Percentiles rank a stretch among this genome's conserved stretches.
These are phyloP conservation scores for Lepisosteus osseus DNA, from an alignment of 2,113 vertebrate species.

Conservation along the genomic window DNA sequence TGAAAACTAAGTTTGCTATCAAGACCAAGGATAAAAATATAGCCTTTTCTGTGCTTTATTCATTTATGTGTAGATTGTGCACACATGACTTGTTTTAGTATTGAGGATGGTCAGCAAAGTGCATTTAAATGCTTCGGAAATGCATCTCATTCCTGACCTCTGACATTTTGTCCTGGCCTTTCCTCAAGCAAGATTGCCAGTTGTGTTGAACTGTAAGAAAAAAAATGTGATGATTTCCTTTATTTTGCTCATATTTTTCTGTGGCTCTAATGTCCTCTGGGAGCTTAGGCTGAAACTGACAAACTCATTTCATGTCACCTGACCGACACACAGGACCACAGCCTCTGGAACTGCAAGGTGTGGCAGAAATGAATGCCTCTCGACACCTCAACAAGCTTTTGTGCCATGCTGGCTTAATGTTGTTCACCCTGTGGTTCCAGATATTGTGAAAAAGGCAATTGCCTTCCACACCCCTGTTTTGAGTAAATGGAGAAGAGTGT, in stretches of 20 bases:
- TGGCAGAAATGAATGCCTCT: slow-evolving; percentile 67
- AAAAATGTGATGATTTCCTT: slow-evolving; percentile 58
- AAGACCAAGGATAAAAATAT: no score
- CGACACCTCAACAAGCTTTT: slow-evolving; percentile 53
- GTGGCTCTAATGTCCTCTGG: slow-evolving; percentile 71
- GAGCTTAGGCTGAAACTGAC: slow-evolving; percentile 54
- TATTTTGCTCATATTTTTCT: slow-evolving; percentile 69
- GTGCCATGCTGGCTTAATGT: slow-evolving; percentile 59
- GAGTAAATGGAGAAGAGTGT: slow-evolving; percentile 40
- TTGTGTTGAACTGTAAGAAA: slow-evolving; percentile 66
- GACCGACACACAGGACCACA: slow-evolving; percentile 60
- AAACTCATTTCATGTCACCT: slow-evolving; percentile 46
- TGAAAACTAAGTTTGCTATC: no score
- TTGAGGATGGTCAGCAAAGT: no score
- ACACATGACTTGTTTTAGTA: no score
- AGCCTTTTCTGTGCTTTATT: no score
- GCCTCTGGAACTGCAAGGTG: slow-evolving; percentile 68
- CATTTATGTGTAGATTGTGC: no score
- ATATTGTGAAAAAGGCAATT: slow-evolving; percentile 41
- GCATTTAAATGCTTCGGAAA: no score
- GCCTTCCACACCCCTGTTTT: slow-evolving; percentile 54
- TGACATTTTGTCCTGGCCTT: no score
- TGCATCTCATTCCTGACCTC: no score
- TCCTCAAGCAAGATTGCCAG: slow-evolving; percentile 47
- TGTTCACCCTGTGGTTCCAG: slow-evolving; percentile 52